Evolutionary conservation across 2,113 vertebrate genomes (phyloP), one percentile per base, ranked within the genome.

Genomic region (Ploceus nigricollis): DNA sequence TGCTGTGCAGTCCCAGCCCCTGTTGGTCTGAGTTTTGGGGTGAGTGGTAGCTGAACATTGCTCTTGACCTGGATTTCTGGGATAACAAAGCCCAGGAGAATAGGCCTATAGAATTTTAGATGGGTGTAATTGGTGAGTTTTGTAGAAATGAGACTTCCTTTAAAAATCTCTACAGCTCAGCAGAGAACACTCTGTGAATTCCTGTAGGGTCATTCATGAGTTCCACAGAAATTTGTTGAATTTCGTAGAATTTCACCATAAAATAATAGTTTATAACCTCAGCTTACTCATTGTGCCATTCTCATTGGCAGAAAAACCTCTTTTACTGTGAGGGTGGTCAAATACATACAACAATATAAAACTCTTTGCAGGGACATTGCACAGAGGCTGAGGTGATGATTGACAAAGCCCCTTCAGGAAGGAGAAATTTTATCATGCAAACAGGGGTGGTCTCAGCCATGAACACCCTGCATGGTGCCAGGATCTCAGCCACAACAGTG

Each of bases 41-140:
- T 8, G 40, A 93, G 44, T 3, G 1, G 31, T 18, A 64, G 69
- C 61, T 82, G 68, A 89, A 30, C 13, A 17, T 17, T 0, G 7
- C 84, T 88, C 54, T 76, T 94, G 94, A 78, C 75, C 82, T 90
- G 79, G 47, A 95, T 91, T 96, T 64, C 88, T 87, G 94, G 48
- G 15, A 71, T 86, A 92, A 85, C 1, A 2, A 93, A 70, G 17
- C 76, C 60, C 53, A 22, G 42, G 89, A 60, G 81, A 91, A 22
- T 5, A 72, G 19, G 33, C 40, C 44, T 75, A 25, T 60, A 13
- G 87, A 64, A 72, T 79, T 96, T 84, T n/a, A 57, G 45, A 79
- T 76, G n/a, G 18, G 9, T 79, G 31, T 53, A 69, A 80, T 33
- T 5, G 7, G 30, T 53, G 40, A 19, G 18, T 70, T 95, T 91